Base-by-base conservation (phyloP, 2,113 vertebrate species). In the Prinia subflava region DNA sequence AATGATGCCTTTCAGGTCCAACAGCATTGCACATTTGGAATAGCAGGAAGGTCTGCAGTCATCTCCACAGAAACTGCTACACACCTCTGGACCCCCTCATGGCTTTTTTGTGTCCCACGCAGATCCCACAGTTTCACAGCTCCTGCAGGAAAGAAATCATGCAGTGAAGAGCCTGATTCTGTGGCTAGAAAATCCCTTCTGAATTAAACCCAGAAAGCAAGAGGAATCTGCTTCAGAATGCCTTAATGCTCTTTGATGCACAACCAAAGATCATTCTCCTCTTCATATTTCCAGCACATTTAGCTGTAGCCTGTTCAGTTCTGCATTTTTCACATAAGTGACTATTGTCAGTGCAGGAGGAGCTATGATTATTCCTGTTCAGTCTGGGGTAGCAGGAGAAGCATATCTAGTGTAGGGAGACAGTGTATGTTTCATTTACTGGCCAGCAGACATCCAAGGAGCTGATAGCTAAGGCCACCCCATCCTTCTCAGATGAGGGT, bases 191-290 rank as follows among this genome's bases (percentile, higher is more conserved):
- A 95, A 88, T 84, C 87, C 83, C 46, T 53, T 88, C 89, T 81
- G 81, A 93, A 94, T 93, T 90, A 96, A 96, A 94, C 44, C 7
- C 82, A 89, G 79, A 90, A 53, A 91, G 28, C 70, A 83, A 94
- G 64, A 91, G n/a, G 74, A 95, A 94, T 95, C 90, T 97, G 79
- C 79, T 90, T 92, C 87, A 89, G 57, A 93, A 93, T 83, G 73
- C 81, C 73, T 94, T 87, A 90, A 90, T 57, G 35, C 33, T 74
- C 80, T 96, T 95, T 94, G 88, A 95, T 89, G 81, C 75, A 76
- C 79, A 89, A 89, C 89, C 96, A 96, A 92, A 90, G 82, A 93
- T 89, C 74, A 84, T 92, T 95, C 92, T 88, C 17, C 41, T 80
- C 77, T 94, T 93, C 83, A 65, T 84, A 83, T 83, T 93, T 91